Evolutionary conservation across 2,797 vertebrate species (phyloP), one percentile per base, ranked within the genome.

Genomic region (Huso huso): DNA sequence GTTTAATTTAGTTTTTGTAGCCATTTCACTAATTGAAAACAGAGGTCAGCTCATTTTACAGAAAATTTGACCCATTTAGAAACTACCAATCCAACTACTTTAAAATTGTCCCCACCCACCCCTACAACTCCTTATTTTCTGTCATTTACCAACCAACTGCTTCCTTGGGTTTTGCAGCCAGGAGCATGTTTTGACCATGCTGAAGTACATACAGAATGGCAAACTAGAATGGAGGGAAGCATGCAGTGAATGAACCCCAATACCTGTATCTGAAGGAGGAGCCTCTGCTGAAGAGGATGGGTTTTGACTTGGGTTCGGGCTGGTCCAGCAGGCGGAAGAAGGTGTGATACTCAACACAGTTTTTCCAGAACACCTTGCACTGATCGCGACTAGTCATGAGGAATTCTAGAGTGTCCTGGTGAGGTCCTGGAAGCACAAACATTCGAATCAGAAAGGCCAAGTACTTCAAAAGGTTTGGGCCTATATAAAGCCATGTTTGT

Each of bases 261-360:
- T 77, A 98, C 97, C 97, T 99, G 90, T 99, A 99, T 93, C 96
- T 90, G 86, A 99, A 99, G 0, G 96, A 99, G 4, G 97, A 99
- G n/a, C 96, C 97, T 74, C 97, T 83, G 65, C 87, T 94, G 83
- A 99, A 93, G 75, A 99, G 82, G 66, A 96, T 80, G 0, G 94
- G 83, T 91, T 93, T 99, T 69, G 94, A 80, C 79, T 92, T 97
- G 69, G 95, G 93, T 70, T 92, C 91, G 0, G 96, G 96, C 74
- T 98, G 95, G 75, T 98, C 96, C 6, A 92, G 84, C 61, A 98
- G 84, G 52, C 97, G 93, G 75, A 99, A 99, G 76, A 99, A 99
- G 0, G 93, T 93, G 72, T 99, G 97, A 77, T 99, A 92, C 52
- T 99, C 97, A 69, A 99, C 97, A 74, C 97, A 99, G 78, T 94